A percentile compares a stretch with the other conserved stretches of the same genome.
phyloP scores from a whole-genome alignment of 1,140 invertebrate genomes.

The Bombus haemorrhoidalis region DNA sequence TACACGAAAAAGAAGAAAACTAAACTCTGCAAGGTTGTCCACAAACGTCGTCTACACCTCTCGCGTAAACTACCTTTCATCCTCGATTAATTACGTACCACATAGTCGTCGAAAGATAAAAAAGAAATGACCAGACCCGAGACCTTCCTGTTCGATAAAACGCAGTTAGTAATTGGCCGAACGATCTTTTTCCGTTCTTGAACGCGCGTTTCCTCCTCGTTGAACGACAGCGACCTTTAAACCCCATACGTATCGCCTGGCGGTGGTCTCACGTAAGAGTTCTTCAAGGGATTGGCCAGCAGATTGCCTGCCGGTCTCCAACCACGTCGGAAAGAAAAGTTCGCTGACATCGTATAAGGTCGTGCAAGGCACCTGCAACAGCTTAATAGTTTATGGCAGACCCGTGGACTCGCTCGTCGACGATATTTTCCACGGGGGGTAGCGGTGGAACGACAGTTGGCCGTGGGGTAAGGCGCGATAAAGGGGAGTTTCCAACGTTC shows the following conservation, averaged over 20 bases:
- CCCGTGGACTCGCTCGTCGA: conserved; percentile 56
- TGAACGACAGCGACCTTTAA: conserved; percentile 33
- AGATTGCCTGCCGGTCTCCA: background rate
- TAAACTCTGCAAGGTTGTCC: background rate
- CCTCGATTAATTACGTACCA: background rate
- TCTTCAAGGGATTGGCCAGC: conserved; percentile 47
- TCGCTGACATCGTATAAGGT: conserved; percentile 57
- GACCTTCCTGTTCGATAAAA: background rate
- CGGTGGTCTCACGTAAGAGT: conserved; percentile 16
- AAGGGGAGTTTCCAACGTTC: conserved; percentile 23
- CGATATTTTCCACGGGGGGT: conserved; percentile 51
- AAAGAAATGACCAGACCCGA: background rate
- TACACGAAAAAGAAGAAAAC: background rate
- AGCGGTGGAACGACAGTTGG: background rate
- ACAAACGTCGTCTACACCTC: no score
- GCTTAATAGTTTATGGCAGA: conserved; percentile 69
- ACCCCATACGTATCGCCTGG: conserved; percentile 33
- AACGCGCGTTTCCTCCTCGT: background rate
- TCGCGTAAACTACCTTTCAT: background rate
- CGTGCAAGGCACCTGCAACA: conserved; percentile 69
- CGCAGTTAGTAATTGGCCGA: conserved; percentile 33
- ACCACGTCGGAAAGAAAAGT: conserved; percentile 49
- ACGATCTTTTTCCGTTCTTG: background rate
- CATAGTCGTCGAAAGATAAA: background rate
- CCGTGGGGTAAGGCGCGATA: background rate